Evolutionary conservation across 2,888 invertebrate genomes (phyloP), one percentile per base, ranked within the genome.

Genomic region (Tachina lurida): DNA sequence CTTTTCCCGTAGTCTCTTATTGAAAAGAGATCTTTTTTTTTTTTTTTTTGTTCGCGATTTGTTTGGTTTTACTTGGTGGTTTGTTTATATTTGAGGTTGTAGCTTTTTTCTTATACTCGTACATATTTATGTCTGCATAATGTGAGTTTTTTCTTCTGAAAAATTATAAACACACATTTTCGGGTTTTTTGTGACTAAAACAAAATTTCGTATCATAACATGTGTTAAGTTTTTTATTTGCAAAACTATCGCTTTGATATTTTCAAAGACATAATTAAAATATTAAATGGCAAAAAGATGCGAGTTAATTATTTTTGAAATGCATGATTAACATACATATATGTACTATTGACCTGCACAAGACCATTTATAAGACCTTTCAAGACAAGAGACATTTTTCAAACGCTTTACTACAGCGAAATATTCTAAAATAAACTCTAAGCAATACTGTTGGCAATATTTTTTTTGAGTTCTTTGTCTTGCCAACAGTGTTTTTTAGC

Each of bases 81-180:
- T 87, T 87, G 84, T 87, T 87, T 85, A 87, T 76, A 70, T 82
- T 85, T 78, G 67, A 83, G 73, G 62, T 80, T 73, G 60, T 58
- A 31, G 31, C 31, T 31, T 13, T 68, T 60, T 76, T 52, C 70
- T 41, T 77, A 19, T 58, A 17, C n/a, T n/a, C n/a, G n/a, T n/a
- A n/a, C n/a, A n/a, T n/a, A n/a, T n/a, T n/a, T 71, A 15, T 45
- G 19, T 62, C 54, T 67, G 60, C 13, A 43, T 60, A 10, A 43
- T 65, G 43, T n/a, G 12, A 31, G 31, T 22, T 70, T 39, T 39
- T 67, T 19, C 22, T 63, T 15, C 0, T n/a, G 19, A 45, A 45
- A 13, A 65, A n/a, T 54, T 19, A 65, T 19, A 79, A 74, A 63
- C 56, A 47, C 43, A 63, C 58, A 43, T 56, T 31, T 31, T 31